Percentiles rank a stretch among this genome's conserved stretches.
These are phyloP conservation scores for Macrotus californicus DNA, from an alignment of 2,113 vertebrate genomes.

Conservation along the genomic window DNA sequence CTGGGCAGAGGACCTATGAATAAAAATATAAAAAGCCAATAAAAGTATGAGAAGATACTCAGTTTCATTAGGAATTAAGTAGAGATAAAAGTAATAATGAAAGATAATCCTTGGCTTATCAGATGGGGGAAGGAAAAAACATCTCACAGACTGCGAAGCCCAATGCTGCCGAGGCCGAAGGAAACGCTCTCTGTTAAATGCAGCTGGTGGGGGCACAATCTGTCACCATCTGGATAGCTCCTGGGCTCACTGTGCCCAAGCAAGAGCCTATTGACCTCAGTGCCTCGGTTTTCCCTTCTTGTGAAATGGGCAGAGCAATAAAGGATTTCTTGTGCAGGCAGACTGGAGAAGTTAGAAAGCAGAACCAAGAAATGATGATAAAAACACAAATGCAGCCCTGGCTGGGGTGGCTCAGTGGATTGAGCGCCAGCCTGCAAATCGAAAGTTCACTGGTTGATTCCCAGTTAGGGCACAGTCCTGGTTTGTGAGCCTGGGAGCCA, in stretches of 20 bases:
- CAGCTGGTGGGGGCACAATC: background rate
- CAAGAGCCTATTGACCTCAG: rapidly evolving
- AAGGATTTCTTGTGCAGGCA: background rate
- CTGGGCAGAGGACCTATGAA: background rate
- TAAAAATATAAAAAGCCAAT: background rate
- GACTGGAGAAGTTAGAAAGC: background rate
- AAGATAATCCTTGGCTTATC: background rate
- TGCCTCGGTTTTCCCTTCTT: background rate
- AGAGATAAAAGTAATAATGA: background rate
- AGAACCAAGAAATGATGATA: background rate
- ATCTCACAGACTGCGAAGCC: background rate
- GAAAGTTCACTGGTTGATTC: too few species aligned
- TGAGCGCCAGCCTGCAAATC: too few species aligned
- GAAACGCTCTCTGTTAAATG: background rate
- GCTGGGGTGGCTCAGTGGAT: too few species aligned
- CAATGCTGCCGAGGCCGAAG: background rate
- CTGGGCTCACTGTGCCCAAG: background rate
- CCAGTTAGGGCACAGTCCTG: too few species aligned
- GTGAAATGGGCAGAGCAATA: background rate
- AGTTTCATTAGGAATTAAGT: background rate
- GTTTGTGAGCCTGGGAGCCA: too few species aligned
- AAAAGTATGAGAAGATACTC: background rate
- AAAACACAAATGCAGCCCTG: background rate
- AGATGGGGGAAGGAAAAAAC: background rate
- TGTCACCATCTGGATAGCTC: background rate